Conservation (phyloP, 2,113 vertebrate species). For the Corythornis madagascariensis region DNA sequence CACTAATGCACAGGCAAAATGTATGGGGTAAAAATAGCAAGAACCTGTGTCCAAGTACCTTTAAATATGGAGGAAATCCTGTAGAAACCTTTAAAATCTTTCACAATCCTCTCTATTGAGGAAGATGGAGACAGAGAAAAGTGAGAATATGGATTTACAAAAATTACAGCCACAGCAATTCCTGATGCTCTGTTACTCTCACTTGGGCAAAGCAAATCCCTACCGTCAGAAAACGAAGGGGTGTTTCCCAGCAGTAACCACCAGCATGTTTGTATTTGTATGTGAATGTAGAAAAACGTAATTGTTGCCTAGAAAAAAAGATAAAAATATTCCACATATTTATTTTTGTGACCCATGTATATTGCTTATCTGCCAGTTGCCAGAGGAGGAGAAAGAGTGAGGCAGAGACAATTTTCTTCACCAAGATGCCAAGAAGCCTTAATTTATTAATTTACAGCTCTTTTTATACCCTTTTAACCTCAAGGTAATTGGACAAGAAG, state of each 20-base stretch:
- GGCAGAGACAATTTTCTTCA: too few species aligned
- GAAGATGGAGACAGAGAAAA: background rate
- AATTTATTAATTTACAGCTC: too few species aligned
- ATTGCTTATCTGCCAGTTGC: too few species aligned
- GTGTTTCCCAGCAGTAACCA: background rate
- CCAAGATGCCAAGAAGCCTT: too few species aligned
- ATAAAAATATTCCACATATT: background rate
- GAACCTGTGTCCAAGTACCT: background rate
- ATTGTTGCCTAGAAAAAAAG: background rate
- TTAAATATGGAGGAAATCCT: background rate
- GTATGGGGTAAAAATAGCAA: background rate
- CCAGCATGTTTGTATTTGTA: background rate
- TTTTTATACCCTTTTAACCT: too few species aligned
- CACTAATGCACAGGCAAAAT: background rate
- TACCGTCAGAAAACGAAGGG: background rate
- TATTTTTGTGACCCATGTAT: background rate
- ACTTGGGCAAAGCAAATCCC: background rate
- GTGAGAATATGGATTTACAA: background rate
- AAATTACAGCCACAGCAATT: background rate
- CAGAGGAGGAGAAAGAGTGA: too few species aligned
- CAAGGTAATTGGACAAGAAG: too few species aligned
- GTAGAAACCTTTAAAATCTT: background rate
- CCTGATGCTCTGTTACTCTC: background rate
- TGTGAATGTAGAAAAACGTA: accelerated
- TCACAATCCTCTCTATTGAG: background rate